phyloP scores from a whole-genome alignment of 2,113 vertebrate genomes.

The Hyaena hyaena region DNA sequence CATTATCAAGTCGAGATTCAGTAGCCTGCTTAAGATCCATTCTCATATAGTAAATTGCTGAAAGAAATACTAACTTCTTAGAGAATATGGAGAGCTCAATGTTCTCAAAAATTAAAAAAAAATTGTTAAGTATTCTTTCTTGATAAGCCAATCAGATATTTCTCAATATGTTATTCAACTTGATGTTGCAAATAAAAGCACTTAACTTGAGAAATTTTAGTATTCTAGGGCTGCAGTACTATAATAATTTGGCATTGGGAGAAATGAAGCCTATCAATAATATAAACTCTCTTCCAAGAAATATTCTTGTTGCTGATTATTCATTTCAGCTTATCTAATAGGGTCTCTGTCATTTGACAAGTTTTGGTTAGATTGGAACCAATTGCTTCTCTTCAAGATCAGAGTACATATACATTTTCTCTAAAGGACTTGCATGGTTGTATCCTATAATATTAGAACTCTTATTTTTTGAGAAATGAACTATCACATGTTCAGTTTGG shows the following conservation, averaged over 20 bases:
- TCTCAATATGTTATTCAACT: background rate
- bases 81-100: background rate
- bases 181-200: background rate
- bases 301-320: background rate
- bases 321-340: background rate
- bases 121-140: background rate
- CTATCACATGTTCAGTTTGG: background rate
- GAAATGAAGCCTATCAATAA: background rate
- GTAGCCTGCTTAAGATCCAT: background rate
- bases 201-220: background rate
- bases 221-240: background rate
- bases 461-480: background rate
- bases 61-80: background rate
- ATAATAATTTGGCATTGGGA: background rate
- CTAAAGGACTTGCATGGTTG: background rate
- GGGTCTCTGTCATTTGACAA: background rate
- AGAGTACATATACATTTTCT: background rate
- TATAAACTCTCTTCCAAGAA: background rate
- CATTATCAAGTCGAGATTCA: background rate
- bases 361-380: background rate
- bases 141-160: background rate
- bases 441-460: background rate
- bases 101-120: background rate
- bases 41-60: background rate
- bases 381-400: background rate